phyloP scores from a whole-genome alignment of 1,140 invertebrate genomes.

The Drosophila serrata region DNA sequence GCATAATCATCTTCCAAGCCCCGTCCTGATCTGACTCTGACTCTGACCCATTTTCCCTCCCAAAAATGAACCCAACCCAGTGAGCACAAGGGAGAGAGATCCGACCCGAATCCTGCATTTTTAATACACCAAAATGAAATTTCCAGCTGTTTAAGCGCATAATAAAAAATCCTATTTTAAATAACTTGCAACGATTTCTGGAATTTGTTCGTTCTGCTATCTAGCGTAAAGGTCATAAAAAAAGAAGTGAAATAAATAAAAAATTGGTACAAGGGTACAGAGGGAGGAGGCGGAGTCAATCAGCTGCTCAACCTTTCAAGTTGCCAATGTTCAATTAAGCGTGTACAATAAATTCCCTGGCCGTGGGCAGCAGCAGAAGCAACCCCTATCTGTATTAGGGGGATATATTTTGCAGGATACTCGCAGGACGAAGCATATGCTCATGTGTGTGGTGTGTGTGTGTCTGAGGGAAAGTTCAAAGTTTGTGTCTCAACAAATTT shows the following conservation, averaged over 20 bases:
- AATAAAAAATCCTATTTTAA: constrained; percentile 69
- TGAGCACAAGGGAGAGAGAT: background rate
- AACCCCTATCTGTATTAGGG: constrained; percentile 45
- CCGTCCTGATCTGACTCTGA: constrained; percentile 16
- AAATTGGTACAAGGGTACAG: constrained; percentile 43
- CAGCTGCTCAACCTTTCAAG: constrained; percentile 73
- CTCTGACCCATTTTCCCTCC: constrained; percentile 25
- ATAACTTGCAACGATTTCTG: constrained; percentile 61
- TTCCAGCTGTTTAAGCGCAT: constrained; percentile 76
- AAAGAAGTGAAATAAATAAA: constrained; percentile 50
- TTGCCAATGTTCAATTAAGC: constrained; percentile 81
- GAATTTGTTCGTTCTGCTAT: constrained; percentile 34
- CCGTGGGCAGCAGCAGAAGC: constrained; percentile 34
- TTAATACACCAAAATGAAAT: constrained; percentile 62
- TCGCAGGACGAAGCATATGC: constrained; percentile 51
- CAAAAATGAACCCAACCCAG: constrained; percentile 31
- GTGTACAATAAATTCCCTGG: constrained; percentile 74
- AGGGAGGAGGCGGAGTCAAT: constrained; percentile 75
- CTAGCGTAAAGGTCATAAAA: constrained; percentile 63
- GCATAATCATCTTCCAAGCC: constrained; percentile 58
- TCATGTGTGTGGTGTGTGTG: constrained; percentile 18
- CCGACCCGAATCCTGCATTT: constrained; percentile 59
- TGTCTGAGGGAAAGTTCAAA: constrained; percentile 66
- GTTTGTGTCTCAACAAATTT: constrained; percentile 50
- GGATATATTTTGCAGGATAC: background rate